phyloP scores from a whole-genome alignment of 2,113 vertebrate genomes.

The Sitta europaea region DNA sequence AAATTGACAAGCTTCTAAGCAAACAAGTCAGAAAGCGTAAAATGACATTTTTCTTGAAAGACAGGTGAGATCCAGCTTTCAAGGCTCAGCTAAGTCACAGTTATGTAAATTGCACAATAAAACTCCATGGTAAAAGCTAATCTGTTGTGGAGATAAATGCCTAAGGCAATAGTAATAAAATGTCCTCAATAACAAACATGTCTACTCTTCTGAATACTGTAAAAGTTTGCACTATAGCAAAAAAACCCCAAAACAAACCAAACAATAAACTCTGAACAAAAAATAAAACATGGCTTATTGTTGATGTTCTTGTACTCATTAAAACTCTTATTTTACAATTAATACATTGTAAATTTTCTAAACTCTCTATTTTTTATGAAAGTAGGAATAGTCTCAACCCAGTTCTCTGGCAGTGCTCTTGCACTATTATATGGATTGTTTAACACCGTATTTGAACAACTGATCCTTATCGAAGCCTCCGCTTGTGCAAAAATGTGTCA shows the following conservation, averaged over 20 bases:
- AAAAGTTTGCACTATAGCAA: background rate
- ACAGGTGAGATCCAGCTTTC: background rate
- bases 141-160: background rate
- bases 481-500: background rate
- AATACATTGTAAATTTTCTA: background rate
- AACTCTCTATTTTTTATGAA: background rate
- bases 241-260: too few species aligned
- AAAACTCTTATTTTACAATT: background rate
- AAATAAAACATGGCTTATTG: background rate
- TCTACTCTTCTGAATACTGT: background rate
- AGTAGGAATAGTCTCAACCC: background rate
- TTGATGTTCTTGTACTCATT: background rate
- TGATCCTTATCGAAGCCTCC: background rate
- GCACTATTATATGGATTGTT: background rate
- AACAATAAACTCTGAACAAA: background rate
- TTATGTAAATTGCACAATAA: background rate
- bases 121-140: background rate
- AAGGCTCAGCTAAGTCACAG: background rate
- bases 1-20: background rate
- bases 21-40: background rate
- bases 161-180: background rate
- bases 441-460: background rate
- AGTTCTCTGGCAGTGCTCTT: background rate
- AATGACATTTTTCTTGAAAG: constrained; percentile 14
- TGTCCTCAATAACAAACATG: background rate